Conservation (phyloP, 2,113 vertebrate genomes). For the Perccottus glenii region DNA sequence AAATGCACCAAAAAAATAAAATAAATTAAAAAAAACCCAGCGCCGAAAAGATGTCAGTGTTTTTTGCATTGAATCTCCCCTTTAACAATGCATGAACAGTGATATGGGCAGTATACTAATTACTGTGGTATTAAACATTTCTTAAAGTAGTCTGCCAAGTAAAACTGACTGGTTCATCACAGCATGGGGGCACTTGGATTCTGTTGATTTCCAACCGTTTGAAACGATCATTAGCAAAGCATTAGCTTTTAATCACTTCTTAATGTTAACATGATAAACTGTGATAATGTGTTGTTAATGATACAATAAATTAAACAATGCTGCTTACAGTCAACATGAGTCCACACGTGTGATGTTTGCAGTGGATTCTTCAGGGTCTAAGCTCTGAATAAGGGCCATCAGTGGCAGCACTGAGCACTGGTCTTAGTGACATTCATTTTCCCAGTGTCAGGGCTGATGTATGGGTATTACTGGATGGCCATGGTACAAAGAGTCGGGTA, state of each 20-base stretch:
- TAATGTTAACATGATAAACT: slow-evolving; percentile 57
- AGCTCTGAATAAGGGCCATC: slow-evolving; percentile 41
- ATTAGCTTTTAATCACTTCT: slow-evolving; percentile 57
- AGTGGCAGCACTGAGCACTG: slow-evolving; percentile 49
- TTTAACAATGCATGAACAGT: background rate
- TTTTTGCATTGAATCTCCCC: background rate
- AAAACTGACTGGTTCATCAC: background rate
- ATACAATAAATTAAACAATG: slow-evolving; percentile 45
- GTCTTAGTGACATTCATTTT: slow-evolving; percentile 72
- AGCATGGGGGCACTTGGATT: background rate
- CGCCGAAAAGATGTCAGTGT: too few relatives aligned
- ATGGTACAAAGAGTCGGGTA: slow-evolving; percentile 66
- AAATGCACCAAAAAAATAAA: too few relatives aligned
- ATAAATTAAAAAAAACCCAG: too few relatives aligned
- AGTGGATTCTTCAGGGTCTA: slow-evolving; percentile 32
- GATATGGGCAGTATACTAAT: background rate
- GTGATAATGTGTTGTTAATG: slow-evolving; percentile 65
- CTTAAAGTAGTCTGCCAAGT: background rate
- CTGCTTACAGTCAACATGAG: background rate
- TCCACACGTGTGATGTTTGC: background rate
- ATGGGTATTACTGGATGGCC: slow-evolving; percentile 66
- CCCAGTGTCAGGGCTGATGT: slow-evolving; percentile 76
- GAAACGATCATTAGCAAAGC: slow-evolving; percentile 51
- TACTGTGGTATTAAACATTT: slow-evolving; percentile 12
- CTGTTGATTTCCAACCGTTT: slow-evolving; percentile 21